phyloP scores from a whole-genome alignment of 1,140 invertebrate species.

The Drosophila sucinea region DNA sequence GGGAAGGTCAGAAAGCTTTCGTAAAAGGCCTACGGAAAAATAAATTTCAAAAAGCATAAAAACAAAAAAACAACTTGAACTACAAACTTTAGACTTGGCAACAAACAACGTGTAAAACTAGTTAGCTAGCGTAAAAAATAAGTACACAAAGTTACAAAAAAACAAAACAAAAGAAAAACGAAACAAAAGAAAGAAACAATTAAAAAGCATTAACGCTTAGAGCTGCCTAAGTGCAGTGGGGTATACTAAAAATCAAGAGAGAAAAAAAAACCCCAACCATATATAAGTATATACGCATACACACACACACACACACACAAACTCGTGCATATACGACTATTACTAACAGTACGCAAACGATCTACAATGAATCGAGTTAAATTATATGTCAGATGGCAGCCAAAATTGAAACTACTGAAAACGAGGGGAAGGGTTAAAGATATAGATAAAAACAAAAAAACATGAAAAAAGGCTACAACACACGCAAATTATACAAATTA shows the following conservation, averaged over 20 bases:
- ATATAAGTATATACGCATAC: slow-evolving; percentile 8
- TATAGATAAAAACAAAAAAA: slow-evolving; percentile 5
- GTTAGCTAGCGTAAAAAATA: slow-evolving; percentile 60
- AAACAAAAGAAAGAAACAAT: slow-evolving; percentile 46
- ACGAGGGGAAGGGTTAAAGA: slow-evolving; percentile 18
- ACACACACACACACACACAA: neutral
- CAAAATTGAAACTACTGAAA: slow-evolving; percentile 23
- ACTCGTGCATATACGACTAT: slow-evolving; percentile 26
- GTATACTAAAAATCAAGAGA: slow-evolving; percentile 42
- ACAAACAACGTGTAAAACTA: slow-evolving; percentile 70
- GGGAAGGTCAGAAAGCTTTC: slow-evolving; percentile 70
- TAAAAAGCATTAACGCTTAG: slow-evolving; percentile 78
- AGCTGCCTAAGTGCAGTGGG: slow-evolving; percentile 71
- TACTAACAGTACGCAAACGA: slow-evolving; percentile 6
- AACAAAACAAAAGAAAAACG: slow-evolving; percentile 28
- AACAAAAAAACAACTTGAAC: slow-evolving; percentile 57
- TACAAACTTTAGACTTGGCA: slow-evolving; percentile 76
- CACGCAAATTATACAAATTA: slow-evolving; percentile 18
- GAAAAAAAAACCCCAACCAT: slow-evolving; percentile 18
- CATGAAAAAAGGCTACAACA: neutral
- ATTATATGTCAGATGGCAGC: slow-evolving; percentile 54
- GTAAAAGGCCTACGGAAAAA: slow-evolving; percentile 62
- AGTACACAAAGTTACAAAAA: slow-evolving; percentile 22
- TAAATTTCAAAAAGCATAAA: slow-evolving; percentile 26
- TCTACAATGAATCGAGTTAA: slow-evolving; percentile 44